Evolutionary conservation across 1,140 invertebrate genomes (phyloP).

Genomic region (Drosophila sechellia): DNA sequence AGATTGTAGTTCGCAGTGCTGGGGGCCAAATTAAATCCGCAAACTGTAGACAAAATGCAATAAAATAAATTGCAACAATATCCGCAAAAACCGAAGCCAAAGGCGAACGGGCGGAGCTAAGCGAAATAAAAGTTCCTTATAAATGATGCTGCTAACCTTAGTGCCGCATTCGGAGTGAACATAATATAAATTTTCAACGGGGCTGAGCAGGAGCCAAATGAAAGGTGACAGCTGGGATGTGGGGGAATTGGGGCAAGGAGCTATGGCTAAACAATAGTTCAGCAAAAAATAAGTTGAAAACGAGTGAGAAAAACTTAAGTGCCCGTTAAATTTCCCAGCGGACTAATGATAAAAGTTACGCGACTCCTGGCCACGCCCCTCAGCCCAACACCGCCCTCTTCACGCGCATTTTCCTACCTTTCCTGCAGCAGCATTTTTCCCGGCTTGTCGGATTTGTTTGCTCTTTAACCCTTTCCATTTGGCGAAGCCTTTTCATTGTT

Average conservation of each 20-base stretch:
- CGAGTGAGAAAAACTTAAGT: conserved; percentile 78
- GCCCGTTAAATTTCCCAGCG: conserved; percentile 81
- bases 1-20: conserved; percentile 54
- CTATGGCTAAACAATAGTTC: conserved; percentile 75
- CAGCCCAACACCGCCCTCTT: background rate
- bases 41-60: conserved; percentile 77
- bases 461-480: conserved; percentile 60
- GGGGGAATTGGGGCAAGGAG: conserved; percentile 28
- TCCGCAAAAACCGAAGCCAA: conserved; percentile 47
- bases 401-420: conserved; percentile 33
- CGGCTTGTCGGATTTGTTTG: conserved; percentile 55
- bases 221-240: conserved; percentile 69
- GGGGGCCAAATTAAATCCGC: conserved; percentile 75
- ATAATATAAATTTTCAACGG: conserved; percentile 74
- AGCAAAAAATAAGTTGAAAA: conserved; percentile 71
- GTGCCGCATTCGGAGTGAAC: conserved; percentile 58
- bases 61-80: conserved; percentile 82
- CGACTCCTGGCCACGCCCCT: conserved; percentile 46
- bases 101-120: conserved; percentile 6
- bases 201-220: conserved; percentile 49
- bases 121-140: conserved; percentile 64
- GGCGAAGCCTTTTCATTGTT: conserved; percentile 31
- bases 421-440: conserved; percentile 20
- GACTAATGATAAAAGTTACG: conserved; percentile 83
- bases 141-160: conserved; percentile 70